A percentile compares a stretch with the other conserved stretches of the same genome.
Evolutionary conservation across 2,888 invertebrate genomes (phyloP).

Genomic region (Caenorhabditis becei): DNA sequence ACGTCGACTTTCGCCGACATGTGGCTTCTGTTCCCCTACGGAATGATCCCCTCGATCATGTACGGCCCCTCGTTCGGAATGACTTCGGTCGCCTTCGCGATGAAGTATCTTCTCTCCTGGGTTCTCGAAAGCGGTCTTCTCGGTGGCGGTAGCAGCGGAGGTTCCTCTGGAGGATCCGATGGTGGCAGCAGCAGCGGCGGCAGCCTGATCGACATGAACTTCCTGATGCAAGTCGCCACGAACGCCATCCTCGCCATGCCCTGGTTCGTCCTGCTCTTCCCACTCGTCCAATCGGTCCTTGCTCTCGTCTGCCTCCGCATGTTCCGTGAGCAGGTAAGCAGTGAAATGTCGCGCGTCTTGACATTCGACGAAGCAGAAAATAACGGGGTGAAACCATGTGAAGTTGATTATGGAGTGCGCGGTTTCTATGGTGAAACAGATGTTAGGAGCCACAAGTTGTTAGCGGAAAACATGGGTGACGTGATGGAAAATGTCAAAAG

Average conservation of each 20-base stretch:
- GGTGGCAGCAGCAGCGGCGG: not conserved
- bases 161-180: not conserved
- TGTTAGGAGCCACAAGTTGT: conserved; percentile 32
- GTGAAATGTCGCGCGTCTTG: not conserved
- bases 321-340: conserved; percentile 67
- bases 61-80: conserved; percentile 68
- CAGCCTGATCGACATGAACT: conserved; percentile 57
- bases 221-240: conserved; percentile 63
- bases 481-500: not conserved
- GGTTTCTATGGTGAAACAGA: conserved; percentile 29
- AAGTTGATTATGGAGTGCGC: conserved; percentile 12
- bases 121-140: conserved; percentile 55
- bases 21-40: conserved; percentile 69
- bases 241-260: conserved; percentile 66
- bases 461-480: conserved; percentile 15
- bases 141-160: conserved; percentile 13
- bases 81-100: conserved; percentile 64
- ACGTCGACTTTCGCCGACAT: conserved; percentile 65
- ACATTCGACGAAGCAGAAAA: conserved; percentile 1
- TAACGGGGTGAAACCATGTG: conserved; percentile 5
- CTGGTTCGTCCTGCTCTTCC: conserved; percentile 70
- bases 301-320: conserved; percentile 65
- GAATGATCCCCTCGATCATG: conserved; percentile 64
- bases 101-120: conserved; percentile 63
- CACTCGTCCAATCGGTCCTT: conserved; percentile 65